phyloP scores from a whole-genome alignment of 2,113 vertebrate genomes.

The Etheostoma spectabile region DNA sequence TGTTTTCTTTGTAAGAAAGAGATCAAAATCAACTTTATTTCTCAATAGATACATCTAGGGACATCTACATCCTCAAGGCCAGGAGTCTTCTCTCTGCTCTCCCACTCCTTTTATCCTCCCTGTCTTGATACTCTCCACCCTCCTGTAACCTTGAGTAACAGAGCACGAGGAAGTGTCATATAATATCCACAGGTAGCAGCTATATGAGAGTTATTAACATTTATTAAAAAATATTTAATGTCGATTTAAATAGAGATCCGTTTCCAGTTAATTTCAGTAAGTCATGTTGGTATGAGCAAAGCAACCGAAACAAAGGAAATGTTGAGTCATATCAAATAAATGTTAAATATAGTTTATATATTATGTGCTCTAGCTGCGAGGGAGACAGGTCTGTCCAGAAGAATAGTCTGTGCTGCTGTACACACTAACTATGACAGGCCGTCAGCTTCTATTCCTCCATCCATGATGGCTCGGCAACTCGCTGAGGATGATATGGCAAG shows the following conservation, averaged over 20 bases:
- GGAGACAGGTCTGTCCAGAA: slow-evolving; percentile 54
- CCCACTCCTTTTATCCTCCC: slow-evolving; percentile 11
- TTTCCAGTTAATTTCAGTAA: slow-evolving; percentile 30
- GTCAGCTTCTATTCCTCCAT: slow-evolving; percentile 59
- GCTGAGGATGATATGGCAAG: slow-evolving; percentile 54
- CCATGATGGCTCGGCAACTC: slow-evolving; percentile 18
- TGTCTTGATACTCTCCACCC: slow-evolving; percentile 8
- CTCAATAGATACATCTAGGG: background rate
- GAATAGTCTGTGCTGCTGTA: slow-evolving; percentile 47
- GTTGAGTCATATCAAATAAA: slow-evolving; percentile 55
- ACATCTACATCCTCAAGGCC: slow-evolving; percentile 6
- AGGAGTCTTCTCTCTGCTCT: slow-evolving; percentile 29
- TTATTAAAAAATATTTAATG: background rate
- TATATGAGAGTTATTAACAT: slow-evolving; percentile 8
- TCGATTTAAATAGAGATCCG: background rate
- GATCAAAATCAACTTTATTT: slow-evolving; percentile 18
- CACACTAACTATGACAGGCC: slow-evolving; percentile 54
- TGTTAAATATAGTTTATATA: slow-evolving; percentile 56
- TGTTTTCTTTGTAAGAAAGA: slow-evolving; percentile 10
- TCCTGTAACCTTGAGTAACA: slow-evolving; percentile 34
- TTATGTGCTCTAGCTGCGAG: slow-evolving; percentile 44
- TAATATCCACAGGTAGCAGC: slow-evolving; percentile 25
- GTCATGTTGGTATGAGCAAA: slow-evolving; percentile 25
- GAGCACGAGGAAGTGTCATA: slow-evolving; percentile 25
- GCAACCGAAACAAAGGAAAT: slow-evolving; percentile 30